Conservation (phyloP, 2,113 vertebrate species). For the Osmerus mordax region DNA sequence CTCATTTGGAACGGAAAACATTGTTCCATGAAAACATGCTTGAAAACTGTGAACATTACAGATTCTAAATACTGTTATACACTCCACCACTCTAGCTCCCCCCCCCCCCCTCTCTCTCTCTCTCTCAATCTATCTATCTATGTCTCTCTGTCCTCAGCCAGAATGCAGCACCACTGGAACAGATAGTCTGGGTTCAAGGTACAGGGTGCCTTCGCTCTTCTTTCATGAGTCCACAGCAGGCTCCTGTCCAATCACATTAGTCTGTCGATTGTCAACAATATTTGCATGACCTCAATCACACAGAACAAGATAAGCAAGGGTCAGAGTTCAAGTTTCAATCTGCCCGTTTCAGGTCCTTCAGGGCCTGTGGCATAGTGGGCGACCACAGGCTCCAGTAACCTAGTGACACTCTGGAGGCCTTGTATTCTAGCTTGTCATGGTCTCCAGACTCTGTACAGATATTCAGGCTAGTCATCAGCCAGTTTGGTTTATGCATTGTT, state of each 20-base stretch:
- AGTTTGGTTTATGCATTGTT: no score
- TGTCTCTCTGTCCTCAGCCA: no score
- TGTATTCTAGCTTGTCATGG: no score
- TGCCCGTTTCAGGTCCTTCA: conserved; percentile 42
- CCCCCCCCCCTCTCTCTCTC: no score
- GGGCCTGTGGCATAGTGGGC: neutral
- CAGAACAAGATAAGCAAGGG: conserved; percentile 51
- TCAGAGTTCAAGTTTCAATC: conserved; percentile 59
- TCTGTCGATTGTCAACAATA: conserved; percentile 49
- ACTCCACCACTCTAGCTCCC: no score
- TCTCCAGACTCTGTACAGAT: no score
- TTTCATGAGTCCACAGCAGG: conserved; percentile 34
- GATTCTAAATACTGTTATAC: neutral
- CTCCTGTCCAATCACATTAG: conserved; percentile 50
- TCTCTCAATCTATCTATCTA: no score
- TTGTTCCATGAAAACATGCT: neutral
- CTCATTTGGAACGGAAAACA: neutral
- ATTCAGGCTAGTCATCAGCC: no score
- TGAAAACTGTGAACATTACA: neutral
- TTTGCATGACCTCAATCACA: conserved; percentile 60
- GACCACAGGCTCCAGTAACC: no score
- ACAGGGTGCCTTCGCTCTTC: conserved; percentile 26
- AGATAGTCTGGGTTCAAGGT: conserved; percentile 51
- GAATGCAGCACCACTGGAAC: conserved; percentile 10
- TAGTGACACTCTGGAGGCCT: no score